Evolutionary conservation across 2,888 invertebrate genomes (phyloP).

Genomic region (Blastobasis lacticolella): DNA sequence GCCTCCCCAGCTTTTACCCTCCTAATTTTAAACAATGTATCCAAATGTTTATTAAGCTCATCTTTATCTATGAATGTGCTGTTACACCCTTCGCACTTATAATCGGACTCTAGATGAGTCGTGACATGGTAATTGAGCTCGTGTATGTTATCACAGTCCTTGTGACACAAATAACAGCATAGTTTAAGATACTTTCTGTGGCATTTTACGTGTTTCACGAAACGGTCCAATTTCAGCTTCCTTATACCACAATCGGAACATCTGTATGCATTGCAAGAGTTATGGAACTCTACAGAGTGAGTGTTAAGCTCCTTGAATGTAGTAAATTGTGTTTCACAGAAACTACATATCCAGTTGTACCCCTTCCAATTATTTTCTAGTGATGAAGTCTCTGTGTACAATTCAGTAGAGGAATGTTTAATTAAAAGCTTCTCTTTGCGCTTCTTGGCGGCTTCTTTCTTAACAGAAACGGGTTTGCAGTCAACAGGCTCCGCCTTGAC

Average conservation of each 20-base stretch:
- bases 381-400: not conserved
- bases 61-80: constrained; percentile 27
- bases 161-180: constrained; percentile 42
- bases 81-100: constrained; percentile 45
- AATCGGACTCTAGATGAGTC: constrained; percentile 24
- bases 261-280: constrained; percentile 74
- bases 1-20: constrained; percentile 22
- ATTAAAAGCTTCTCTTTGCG: not conserved
- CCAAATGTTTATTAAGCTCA: constrained; percentile 32
- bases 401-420: not conserved
- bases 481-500: not conserved
- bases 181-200: constrained; percentile 75
- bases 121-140: constrained; percentile 25
- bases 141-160: constrained; percentile 24
- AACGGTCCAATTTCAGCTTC: constrained; percentile 38
- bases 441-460: not conserved
- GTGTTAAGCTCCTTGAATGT: constrained; percentile 53
- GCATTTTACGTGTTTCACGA: constrained; percentile 70
- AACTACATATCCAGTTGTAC: constrained; percentile 46
- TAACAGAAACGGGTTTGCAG: not conserved
- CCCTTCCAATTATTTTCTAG: constrained; percentile 33
- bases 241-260: constrained; percentile 75
- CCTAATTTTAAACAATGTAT: constrained; percentile 29
- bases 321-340: constrained; percentile 42
- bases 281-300: constrained; percentile 76